A percentile compares a stretch with the other conserved stretches of the same genome.
phyloP scores from a whole-genome alignment of 2,113 vertebrate species.

The Cyphomyrus discorhynchus region DNA sequence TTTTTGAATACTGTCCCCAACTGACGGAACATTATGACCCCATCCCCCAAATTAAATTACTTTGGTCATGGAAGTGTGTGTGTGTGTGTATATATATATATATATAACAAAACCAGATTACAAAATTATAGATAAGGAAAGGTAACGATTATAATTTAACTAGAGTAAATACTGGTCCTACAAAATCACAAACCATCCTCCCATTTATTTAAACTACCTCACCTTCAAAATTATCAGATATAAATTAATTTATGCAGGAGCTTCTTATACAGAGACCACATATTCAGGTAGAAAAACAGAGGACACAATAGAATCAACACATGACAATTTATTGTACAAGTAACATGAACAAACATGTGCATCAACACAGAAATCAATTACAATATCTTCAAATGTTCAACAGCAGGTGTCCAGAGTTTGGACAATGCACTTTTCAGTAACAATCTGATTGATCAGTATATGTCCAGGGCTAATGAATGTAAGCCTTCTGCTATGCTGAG shows the following conservation, averaged over 20 bases:
- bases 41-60: neutral
- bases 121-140: neutral
- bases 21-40: neutral
- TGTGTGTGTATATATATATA: too few relatives aligned
- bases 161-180: neutral
- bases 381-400: constrained; percentile 7
- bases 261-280: neutral
- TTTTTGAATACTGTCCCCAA: neutral
- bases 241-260: neutral
- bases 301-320: neutral
- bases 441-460: neutral
- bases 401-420: neutral
- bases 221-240: neutral
- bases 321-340: constrained; percentile 25
- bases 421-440: neutral
- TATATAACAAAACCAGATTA: neutral
- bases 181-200: neutral
- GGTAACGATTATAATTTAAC: neutral
- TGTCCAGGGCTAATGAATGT: neutral
- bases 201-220: neutral
- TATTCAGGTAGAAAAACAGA: neutral
- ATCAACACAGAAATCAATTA: constrained; percentile 20
- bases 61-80: neutral
- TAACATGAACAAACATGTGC: constrained; percentile 26
- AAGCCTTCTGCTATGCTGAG: neutral